Evolutionary conservation across 2,797 vertebrate species (phyloP), one percentile per base, ranked within the genome.

Genomic region (Danio jaintianensis): DNA sequence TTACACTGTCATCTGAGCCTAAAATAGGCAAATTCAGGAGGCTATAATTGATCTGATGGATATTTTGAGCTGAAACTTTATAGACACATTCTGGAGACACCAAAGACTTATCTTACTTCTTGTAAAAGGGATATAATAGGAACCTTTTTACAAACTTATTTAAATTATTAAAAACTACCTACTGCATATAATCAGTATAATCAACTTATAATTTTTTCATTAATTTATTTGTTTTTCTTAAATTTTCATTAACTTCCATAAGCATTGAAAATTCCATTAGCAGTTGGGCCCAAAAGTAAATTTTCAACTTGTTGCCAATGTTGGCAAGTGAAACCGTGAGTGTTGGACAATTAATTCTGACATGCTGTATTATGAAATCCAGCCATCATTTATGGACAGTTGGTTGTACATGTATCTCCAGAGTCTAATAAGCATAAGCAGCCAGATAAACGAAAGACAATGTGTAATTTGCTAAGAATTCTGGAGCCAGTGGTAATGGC

Each of bases 361-460:
- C 8, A 15, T 10, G 13, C 12, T 61, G 45, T 22, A 29, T n/a
- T 4, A 43, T 7, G 47, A 38, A 36, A 45, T 7, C 7, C 59
- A 50, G 52, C 9, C 38, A 76, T 75, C 22, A 56, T 45, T 68
- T 78, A 53, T 61, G 15, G 12, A 36, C 38, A 76, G 75, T 82
- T 71, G 67, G 18, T 40, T 29, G 29, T 29, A 79, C 42, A 52
- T 13, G 48, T 48, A 42, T 76, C 59, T 64, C 29, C 42, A 40
- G 59, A 75, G 62, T 64, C 77, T 74, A n/a, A n/a, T n/a, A n/a
- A n/a, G n/a, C n/a, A 53, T 42, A 73, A 67, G 73, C 67, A 78
- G 20, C 68, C 38, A 9, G 16, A 56, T 20, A 38, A 16, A 71
- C 53, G 47, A 75, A 42, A 50, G 18, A 67, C 58, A 61, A 53